A percentile compares a stretch with the other conserved stretches of the same genome.
These are phyloP conservation scores for Caenorhabditis sp. DNA, from an alignment of 2,888 invertebrate species.

Conservation along the genomic window DNA sequence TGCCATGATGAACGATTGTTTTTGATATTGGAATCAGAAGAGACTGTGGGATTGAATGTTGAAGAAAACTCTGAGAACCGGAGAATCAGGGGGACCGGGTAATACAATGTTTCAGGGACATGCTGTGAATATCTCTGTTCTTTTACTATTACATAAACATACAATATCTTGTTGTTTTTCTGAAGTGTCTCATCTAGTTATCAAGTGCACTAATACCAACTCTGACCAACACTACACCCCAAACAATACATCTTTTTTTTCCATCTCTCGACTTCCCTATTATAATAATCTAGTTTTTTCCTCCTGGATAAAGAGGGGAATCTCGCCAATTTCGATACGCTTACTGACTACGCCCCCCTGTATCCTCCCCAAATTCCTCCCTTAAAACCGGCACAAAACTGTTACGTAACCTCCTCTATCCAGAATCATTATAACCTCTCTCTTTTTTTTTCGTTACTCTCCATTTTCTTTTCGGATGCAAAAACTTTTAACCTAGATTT, in stretches of 20 bases:
- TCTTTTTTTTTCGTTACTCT: background rate
- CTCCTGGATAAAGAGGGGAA: constrained; percentile 9
- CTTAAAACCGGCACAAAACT: constrained; percentile 63
- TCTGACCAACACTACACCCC: constrained; percentile 17
- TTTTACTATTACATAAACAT: background rate
- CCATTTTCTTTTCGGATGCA: background rate
- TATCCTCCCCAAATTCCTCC: constrained; percentile 29
- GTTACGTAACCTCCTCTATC: constrained; percentile 60
- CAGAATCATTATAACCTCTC: constrained; percentile 3
- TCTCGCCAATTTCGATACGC: constrained; percentile 63
- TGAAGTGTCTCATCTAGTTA: constrained; percentile 39
- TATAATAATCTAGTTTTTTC: constrained; percentile 57
- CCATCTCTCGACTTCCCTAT: constrained; percentile 20
- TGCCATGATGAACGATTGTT: constrained; percentile 22
- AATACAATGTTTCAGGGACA: too few species aligned
- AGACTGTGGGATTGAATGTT: background rate
- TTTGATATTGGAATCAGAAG: constrained; percentile 3
- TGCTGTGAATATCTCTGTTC: background rate
- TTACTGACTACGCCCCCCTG: constrained; percentile 42
- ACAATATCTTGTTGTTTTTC: background rate
- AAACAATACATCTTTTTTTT: background rate
- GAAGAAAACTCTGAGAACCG: background rate
- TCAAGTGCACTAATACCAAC: constrained; percentile 33
- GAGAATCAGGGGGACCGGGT: background rate
- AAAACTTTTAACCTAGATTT: constrained; percentile 40